Evolutionary conservation across 92 coral and sea anemone genomes (phyloP), one percentile per base, ranked within the genome.

Genomic region (Porites cylindrica): DNA sequence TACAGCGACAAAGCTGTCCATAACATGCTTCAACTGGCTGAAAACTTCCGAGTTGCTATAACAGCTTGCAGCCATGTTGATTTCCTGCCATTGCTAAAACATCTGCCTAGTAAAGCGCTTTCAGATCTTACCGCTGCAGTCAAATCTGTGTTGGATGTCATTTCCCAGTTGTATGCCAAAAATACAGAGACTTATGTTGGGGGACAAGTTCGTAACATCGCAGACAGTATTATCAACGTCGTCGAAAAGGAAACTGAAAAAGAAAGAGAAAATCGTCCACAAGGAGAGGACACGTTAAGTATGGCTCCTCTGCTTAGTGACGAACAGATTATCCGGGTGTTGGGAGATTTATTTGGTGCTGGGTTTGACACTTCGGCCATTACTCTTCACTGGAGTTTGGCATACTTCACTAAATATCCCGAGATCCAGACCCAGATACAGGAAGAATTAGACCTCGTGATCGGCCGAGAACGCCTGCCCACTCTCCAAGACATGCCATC

Each of bases 191-290:
- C 94, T 29, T 93, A 92, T 75, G 76, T 63, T 19, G 83, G 70
- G 13, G 96, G 94, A 53, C 76, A 78, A 16, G 86, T 92, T 77
- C 95, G 98, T 56, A 90, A 90, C 29, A 79, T 94, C 32, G 98
- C 98, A 9, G 98, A 94, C 84, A 90, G 88, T 50, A 86, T 94
- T 2, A 67, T 90, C 61, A 91, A 88, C 84, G 87, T 82, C 18
- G 73, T 85, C 7, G 89, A 88, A 63, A 86, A 71, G 62, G 85
- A 56, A 72, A 86, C 79, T 21, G 66, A 66, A 72, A 84, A 78
- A 54, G 66, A 76, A 65, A 53, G 17, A 56, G 82, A 81, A 38
- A 70, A 72, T 18, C 63, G 72, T 3, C 79, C 72, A 0, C 21
- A 38, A 8, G 32, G 78, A 17, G 84, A 86, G 77, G 24, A 77